Evolutionary conservation across 2,888 invertebrate genomes (phyloP).

Genomic region (Dusona sp.): DNA sequence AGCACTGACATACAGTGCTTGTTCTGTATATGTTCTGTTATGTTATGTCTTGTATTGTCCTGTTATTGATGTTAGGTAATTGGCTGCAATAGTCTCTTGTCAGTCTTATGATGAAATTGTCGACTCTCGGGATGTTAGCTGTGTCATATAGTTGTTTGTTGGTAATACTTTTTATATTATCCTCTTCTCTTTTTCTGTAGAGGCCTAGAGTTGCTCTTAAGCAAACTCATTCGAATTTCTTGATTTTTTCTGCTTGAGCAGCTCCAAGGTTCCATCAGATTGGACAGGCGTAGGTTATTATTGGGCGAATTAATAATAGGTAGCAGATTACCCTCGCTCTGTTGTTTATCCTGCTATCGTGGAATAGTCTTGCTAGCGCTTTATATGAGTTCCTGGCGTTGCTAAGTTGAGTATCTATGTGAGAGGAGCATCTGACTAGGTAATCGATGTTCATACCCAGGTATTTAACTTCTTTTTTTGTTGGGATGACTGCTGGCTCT

Average conservation of each 20-base stretch:
- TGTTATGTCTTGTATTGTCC: background rate
- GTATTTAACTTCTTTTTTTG: background rate
- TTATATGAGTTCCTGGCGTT: background rate
- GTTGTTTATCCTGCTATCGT: constrained; percentile 4
- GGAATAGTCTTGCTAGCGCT: constrained; percentile 1
- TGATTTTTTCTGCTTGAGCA: background rate
- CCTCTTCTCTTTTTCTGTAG: background rate
- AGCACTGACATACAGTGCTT: too few species aligned
- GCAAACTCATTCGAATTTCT: background rate
- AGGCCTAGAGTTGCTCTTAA: background rate
- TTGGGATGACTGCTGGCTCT: background rate
- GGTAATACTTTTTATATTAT: background rate
- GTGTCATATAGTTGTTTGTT: background rate
- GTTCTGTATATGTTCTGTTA: too few species aligned
- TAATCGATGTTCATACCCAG: background rate
- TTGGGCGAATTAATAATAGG: background rate
- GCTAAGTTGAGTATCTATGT: background rate
- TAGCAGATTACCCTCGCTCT: constrained; percentile 13
- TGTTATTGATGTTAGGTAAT: background rate
- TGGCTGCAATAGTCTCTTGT: background rate
- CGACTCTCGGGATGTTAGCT: background rate
- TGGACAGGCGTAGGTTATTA: background rate
- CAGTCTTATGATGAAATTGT: background rate
- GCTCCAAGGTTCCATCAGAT: background rate
- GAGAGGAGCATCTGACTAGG: background rate